A percentile compares a stretch with the other conserved stretches of the same genome.
phyloP scores from a whole-genome alignment of 2,113 vertebrate species.

The Herpetotheres cachinnans region DNA sequence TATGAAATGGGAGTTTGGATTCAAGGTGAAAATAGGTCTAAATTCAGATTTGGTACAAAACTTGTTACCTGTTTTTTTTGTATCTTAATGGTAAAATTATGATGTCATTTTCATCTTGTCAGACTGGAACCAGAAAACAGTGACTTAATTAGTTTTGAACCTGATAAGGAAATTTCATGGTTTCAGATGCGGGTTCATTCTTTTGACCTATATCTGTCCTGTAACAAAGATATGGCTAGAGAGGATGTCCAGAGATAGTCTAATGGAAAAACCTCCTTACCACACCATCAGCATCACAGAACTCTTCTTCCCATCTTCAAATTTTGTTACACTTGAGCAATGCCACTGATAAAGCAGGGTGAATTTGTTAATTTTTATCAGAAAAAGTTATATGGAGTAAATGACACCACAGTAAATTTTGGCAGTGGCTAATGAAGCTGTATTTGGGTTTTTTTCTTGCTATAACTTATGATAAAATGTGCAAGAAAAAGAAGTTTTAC shows the following conservation, averaged over 20 bases:
- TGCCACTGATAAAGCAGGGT: neutral
- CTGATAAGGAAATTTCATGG: neutral
- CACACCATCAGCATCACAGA: neutral
- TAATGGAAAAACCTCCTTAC: neutral
- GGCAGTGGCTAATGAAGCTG: neutral
- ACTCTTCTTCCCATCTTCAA: neutral
- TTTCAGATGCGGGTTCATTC: neutral
- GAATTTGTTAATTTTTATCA: neutral
- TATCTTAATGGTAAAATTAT: neutral
- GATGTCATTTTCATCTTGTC: neutral
- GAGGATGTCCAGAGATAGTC: neutral
- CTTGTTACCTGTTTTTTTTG: neutral
- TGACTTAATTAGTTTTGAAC: neutral
- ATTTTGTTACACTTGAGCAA: neutral
- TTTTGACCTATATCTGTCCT: neutral
- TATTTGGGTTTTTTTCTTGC: neutral
- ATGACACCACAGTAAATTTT: neutral
- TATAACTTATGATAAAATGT: neutral
- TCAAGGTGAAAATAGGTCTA: neutral
- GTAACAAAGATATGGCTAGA: neutral
- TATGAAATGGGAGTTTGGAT: neutral
- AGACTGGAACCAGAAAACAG: neutral
- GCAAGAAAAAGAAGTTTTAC: conserved; percentile 10
- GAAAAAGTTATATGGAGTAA: neutral
- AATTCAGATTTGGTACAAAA: neutral